phyloP scores from a whole-genome alignment of 2,888 invertebrate genomes.

The Acrobasis suavella region DNA sequence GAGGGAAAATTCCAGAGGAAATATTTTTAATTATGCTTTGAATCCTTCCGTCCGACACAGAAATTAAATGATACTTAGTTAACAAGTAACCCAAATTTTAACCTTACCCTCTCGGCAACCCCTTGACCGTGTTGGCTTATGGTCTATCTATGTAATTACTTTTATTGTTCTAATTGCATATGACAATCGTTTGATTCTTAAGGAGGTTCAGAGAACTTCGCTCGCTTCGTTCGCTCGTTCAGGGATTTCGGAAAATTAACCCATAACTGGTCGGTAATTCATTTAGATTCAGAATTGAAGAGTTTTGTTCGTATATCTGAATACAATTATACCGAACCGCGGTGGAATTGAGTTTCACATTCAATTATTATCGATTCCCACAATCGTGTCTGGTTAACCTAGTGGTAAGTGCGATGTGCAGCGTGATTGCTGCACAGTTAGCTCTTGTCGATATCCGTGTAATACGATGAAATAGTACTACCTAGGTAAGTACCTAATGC shows the following conservation, averaged over 20 bases:
- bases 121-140: no score
- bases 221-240: no score
- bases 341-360: conserved; percentile 12
- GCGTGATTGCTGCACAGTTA: conserved; percentile 11
- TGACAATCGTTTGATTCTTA: no score
- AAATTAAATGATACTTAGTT: not conserved
- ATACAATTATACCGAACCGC: conserved; percentile 13
- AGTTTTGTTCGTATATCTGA: conserved; percentile 13
- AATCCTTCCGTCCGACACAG: not conserved
- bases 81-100: not conserved
- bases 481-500: no score
- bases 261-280: conserved; percentile 10
- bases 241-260: not conserved
- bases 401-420: conserved; percentile 8
- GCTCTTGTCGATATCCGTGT: conserved; percentile 9
- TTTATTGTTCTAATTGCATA: no score
- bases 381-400: conserved; percentile 19
- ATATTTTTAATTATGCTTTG: not conserved
- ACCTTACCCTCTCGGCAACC: no score
- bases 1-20: conserved; percentile 6
- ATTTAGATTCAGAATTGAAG: conserved; percentile 8
- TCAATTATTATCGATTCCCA: conserved; percentile 18
- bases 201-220: no score
- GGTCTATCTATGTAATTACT: no score
- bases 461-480: conserved; percentile 3